Conservation (phyloP, 92 coral and sea anemone species). For the Actinostola sp. region DNA sequence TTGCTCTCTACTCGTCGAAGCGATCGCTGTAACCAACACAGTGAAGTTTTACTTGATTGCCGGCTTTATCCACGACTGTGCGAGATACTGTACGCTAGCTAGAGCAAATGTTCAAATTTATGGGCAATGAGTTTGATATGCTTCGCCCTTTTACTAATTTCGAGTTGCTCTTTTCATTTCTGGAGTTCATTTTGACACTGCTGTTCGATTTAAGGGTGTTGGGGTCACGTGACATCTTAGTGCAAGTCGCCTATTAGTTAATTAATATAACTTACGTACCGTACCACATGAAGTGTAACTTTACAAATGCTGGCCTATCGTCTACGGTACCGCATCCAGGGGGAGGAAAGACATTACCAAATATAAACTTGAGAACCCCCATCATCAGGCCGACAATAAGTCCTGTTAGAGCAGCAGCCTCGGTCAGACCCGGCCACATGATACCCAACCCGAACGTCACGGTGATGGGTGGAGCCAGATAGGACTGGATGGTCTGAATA, state of each 20-base stretch:
- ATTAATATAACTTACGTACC: constrained; percentile 51
- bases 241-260: neutral
- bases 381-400: constrained; percentile 70
- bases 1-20: too few relatives aligned
- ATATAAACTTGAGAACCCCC: constrained; percentile 83
- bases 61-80: too few relatives aligned
- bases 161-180: too few relatives aligned
- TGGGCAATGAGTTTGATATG: too few relatives aligned
- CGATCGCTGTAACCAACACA: too few relatives aligned
- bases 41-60: too few relatives aligned
- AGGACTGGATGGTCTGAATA: constrained; percentile 96
- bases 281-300: constrained; percentile 91
- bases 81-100: too few relatives aligned
- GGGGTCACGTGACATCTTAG: neutral
- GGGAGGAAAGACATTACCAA: constrained; percentile 69
- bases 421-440: constrained; percentile 91
- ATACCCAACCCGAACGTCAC: constrained; percentile 88
- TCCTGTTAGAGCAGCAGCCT: constrained; percentile 82
- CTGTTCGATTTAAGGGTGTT: neutral
- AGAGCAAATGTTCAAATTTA: too few relatives aligned
- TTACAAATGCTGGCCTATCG: constrained; percentile 90
- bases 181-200: too few relatives aligned
- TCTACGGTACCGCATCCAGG: constrained; percentile 84
- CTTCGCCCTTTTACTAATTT: too few relatives aligned
- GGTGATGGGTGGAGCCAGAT: constrained; percentile 92